Base-by-base conservation (phyloP, 1,140 invertebrate species). In the Batillaria attramentaria region DNA sequence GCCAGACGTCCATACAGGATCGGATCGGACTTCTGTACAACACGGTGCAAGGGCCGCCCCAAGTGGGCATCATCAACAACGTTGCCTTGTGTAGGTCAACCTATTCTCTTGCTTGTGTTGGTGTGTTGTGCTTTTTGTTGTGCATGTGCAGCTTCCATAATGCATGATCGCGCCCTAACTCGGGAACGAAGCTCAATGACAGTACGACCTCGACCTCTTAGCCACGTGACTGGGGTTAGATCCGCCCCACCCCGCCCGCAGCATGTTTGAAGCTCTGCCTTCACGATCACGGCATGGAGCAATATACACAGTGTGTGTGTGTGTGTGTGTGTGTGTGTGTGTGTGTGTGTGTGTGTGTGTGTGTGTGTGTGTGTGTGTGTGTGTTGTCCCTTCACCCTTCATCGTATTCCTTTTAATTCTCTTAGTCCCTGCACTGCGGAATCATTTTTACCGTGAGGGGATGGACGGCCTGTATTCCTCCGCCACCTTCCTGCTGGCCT, bases 401-500 rank as follows among this genome's bases (percentile, higher is more conserved):
- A 50, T 24, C 13, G 24, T 13, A 24, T 50, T 13, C 46, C 13
- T 50, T 24, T 28, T 62, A 24, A 28, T 13, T 4, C n/a, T 16
- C 54, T 16, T 62, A 81, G 80, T 81, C 35, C 87, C 87, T 13
- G 73, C 81, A 1, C 70, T 88, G 43, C 77, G 88, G 37, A 84
- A 88, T 43, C 62, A 87, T 13, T 88, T 85, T 68, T 89, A 87
- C 80, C 72, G 88, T 54, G 88, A 89, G 78, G 83, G 82, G 35
- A 78, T 85, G 33, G 88, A 89, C 74, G 86, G 87, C 16, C 66
- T 88, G 46, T 87, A 87, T 78, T 84, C 81, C 0, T 80, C 84
- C 0, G 72, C 73, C 2, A 84, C 84, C 0, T 88, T 88, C 46
- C 68, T 88, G 37, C 20, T 85, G 20, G 84, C 86, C 37, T 87